A percentile compares a stretch with the other conserved stretches of the same genome.
Conservation (phyloP, 1,140 invertebrate species). For the Pristionchus pacificus region DNA sequence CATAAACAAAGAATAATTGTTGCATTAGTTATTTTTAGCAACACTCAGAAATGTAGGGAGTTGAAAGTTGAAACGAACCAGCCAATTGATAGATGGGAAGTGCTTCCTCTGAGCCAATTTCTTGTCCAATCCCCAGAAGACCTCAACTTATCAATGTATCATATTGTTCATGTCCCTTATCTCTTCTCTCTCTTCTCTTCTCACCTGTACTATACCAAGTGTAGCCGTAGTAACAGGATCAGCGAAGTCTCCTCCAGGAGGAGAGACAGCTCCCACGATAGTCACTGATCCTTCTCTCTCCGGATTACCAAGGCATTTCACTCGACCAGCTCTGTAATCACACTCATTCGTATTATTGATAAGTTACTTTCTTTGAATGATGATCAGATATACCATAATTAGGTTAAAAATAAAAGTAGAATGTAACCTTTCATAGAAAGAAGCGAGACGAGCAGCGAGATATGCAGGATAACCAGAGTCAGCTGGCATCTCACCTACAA, state of each 20-base stretch:
- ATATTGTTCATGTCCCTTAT: background rate
- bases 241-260: constrained; percentile 98
- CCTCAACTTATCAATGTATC: constrained; percentile 54
- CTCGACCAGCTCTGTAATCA: constrained; percentile 75
- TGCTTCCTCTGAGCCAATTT: constrained; percentile 97
- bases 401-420: background rate
- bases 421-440: constrained; percentile 75
- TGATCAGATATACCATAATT: background rate
- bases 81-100: constrained; percentile 98
- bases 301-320: constrained; percentile 91
- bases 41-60: too few relatives aligned
- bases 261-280: constrained; percentile 96
- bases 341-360: constrained; percentile 68
- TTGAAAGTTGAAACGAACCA: too few relatives aligned
- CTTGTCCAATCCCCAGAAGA: constrained; percentile 98
- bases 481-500: constrained; percentile 98
- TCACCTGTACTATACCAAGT: constrained; percentile 86
- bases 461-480: constrained; percentile 91
- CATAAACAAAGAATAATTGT: too few relatives aligned
- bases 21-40: too few relatives aligned
- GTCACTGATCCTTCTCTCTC: constrained; percentile 92
- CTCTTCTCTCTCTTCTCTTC: background rate
- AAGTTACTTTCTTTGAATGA: background rate
- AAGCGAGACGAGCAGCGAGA: constrained; percentile 88
- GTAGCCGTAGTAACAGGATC: constrained; percentile 99